phyloP scores from a whole-genome alignment of 2,888 invertebrate species.

The Ennomos quercinarius region DNA sequence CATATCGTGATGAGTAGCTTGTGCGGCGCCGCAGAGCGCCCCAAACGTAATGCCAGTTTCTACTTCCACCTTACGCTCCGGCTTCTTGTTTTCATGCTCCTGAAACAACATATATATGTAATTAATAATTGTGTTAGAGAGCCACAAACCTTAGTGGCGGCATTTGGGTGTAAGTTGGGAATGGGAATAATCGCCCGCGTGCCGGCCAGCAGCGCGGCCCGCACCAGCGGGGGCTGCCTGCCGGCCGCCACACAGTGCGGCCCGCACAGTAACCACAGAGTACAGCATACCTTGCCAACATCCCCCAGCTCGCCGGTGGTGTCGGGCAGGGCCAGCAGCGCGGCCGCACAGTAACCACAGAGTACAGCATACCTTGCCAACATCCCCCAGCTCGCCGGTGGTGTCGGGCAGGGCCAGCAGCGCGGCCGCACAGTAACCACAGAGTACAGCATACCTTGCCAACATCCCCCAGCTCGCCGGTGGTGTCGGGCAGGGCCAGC shows the following conservation, averaged over 20 bases:
- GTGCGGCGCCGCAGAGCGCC: conserved; percentile 61
- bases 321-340: conserved; percentile 86
- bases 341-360: too few relatives aligned
- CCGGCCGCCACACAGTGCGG: conserved; percentile 92
- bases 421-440: too few relatives aligned
- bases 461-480: conserved; percentile 64
- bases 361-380: too few relatives aligned
- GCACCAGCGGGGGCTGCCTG: conserved; percentile 79
- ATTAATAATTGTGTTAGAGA: too few relatives aligned
- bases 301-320: conserved; percentile 80
- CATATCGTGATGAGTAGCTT: conserved; percentile 87
- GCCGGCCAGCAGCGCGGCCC: conserved; percentile 84
- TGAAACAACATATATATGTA: conserved; percentile 22
- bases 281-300: conserved; percentile 37
- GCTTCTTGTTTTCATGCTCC: conserved; percentile 49
- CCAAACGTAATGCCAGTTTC: conserved; percentile 76
- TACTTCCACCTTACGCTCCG: conserved; percentile 58
- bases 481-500: conserved; percentile 88
- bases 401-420: conserved; percentile 94
- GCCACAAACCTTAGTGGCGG: too few relatives aligned
- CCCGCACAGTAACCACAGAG: conserved; percentile 43
- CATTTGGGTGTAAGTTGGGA: too few relatives aligned
- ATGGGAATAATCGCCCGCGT: conserved; percentile 5
- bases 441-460: conserved; percentile 35
- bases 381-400: conserved; percentile 93